Percentiles rank a stretch among this genome's conserved stretches.
Evolutionary conservation across 2,113 vertebrate species (phyloP).

Genomic region (Triplophysa tibetana): DNA sequence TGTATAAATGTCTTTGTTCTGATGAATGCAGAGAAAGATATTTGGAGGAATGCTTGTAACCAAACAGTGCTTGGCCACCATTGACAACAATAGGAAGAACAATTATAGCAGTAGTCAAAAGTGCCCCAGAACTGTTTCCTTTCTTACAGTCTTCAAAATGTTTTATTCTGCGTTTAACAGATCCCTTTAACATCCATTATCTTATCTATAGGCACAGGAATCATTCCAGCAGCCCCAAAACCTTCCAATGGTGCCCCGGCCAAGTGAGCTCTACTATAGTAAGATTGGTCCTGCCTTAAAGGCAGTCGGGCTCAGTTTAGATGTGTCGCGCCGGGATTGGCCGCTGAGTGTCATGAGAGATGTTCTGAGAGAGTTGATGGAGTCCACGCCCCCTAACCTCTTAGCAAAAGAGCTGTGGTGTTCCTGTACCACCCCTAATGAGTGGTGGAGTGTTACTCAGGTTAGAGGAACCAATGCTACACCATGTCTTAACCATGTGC

Average conservation of each 20-base stretch:
- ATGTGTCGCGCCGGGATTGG: slow-evolving; percentile 95
- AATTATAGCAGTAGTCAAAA: no score
- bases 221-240: slow-evolving; percentile 89
- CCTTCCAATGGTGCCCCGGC: slow-evolving; percentile 90
- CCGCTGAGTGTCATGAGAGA: slow-evolving; percentile 94
- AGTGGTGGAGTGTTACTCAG: slow-evolving; percentile 99
- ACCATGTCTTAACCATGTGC: no score
- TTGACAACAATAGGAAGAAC: no score
- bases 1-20: no score
- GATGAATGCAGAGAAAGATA: no score
- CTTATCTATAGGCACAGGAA: slow-evolving; percentile 80
- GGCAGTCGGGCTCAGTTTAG: slow-evolving; percentile 88
- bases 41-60: no score
- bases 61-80: no score
- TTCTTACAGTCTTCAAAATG: no score
- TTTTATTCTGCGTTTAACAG: no score
- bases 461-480: slow-evolving; percentile 62
- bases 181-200: neutral
- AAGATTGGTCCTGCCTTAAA: slow-evolving; percentile 94
- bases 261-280: slow-evolving; percentile 98
- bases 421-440: slow-evolving; percentile 92
- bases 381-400: slow-evolving; percentile 91
- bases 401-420: slow-evolving; percentile 98
- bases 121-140: no score
- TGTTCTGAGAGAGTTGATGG: slow-evolving; percentile 95